Percentiles rank a stretch among this genome's conserved stretches.
Evolutionary conservation across 92 coral and sea anemone genomes (phyloP).

Genomic region (Heteractis magnifica): DNA sequence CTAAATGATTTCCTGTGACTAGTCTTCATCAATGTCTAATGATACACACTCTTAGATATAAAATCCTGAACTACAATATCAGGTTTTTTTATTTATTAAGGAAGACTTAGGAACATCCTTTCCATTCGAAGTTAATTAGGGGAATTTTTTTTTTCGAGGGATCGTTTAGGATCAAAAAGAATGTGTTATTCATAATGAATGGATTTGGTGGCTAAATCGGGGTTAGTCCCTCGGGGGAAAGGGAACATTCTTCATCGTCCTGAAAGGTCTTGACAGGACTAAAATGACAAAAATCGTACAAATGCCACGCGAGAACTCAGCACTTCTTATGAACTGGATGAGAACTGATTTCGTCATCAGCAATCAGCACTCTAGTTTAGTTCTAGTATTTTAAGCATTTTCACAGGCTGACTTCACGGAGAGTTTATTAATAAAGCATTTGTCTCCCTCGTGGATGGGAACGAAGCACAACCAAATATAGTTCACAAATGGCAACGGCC

Average conservation of each 20-base stretch:
- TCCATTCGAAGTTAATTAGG: not conserved
- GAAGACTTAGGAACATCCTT: too few relatives aligned
- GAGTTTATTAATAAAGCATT: not conserved
- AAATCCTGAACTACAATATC: too few relatives aligned
- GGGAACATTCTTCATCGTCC: not conserved
- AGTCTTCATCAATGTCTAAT: not conserved
- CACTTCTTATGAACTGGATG: not conserved
- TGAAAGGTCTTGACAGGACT: not conserved
- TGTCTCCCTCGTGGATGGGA: not conserved
- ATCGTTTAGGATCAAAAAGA: not conserved
- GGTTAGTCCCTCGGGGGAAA: not conserved
- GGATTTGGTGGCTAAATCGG: not conserved
- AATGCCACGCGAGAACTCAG: not conserved
- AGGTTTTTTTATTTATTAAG: too few relatives aligned
- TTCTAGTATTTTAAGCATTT: not conserved
- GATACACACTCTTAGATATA: too few relatives aligned
- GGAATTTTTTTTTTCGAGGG: not conserved
- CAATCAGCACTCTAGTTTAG: not conserved
- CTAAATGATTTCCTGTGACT: not conserved
- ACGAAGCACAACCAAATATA: constrained; percentile 8
- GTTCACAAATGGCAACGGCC: not conserved
- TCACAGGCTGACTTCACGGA: not conserved
- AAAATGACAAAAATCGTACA: not conserved
- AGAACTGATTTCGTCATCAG: not conserved
- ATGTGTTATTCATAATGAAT: not conserved